Conservation (phyloP, 2,888 invertebrate species). For the Nudaria mundana region DNA sequence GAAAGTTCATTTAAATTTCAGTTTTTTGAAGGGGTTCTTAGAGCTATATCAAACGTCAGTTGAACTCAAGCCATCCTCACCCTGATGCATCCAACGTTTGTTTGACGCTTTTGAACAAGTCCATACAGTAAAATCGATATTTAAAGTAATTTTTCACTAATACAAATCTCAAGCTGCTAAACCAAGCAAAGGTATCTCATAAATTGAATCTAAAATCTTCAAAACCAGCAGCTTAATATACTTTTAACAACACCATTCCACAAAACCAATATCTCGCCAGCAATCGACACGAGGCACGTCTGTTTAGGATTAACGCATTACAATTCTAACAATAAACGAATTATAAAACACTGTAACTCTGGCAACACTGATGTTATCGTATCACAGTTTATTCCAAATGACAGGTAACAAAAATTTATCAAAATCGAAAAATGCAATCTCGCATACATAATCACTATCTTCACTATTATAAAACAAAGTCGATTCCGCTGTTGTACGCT, state of each 20-base stretch:
- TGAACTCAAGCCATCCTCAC: too few species aligned
- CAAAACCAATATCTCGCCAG: constrained; percentile 26
- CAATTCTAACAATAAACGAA: constrained; percentile 33
- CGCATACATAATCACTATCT: too few species aligned
- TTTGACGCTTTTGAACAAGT: too few species aligned
- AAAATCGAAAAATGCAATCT: too few species aligned
- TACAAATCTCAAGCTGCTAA: constrained; percentile 2
- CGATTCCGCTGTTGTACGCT: neutral
- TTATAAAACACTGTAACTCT: constrained; percentile 19
- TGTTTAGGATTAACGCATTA: constrained; percentile 37
- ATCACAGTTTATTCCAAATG: constrained; percentile 22
- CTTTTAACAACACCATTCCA: constrained; percentile 6
- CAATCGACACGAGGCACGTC: constrained; percentile 41
- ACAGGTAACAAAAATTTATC: constrained; percentile 27
- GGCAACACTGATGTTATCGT: constrained; percentile 22
- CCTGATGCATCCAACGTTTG: too few species aligned
- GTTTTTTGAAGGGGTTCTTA: too few species aligned
- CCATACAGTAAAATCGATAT: too few species aligned
- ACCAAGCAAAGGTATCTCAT: constrained; percentile 6
- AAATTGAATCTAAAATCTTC: constrained; percentile 1
- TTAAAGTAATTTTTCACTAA: too few species aligned
- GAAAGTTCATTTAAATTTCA: too few species aligned
- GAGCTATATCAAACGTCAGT: too few species aligned
- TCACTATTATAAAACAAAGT: constrained; percentile 1
- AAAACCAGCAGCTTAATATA: constrained; percentile 3